A percentile compares a stretch with the other conserved stretches of the same genome.
Evolutionary conservation across 2,797 vertebrate species (phyloP).

Genomic region (Centroberyx gerrardi): DNA sequence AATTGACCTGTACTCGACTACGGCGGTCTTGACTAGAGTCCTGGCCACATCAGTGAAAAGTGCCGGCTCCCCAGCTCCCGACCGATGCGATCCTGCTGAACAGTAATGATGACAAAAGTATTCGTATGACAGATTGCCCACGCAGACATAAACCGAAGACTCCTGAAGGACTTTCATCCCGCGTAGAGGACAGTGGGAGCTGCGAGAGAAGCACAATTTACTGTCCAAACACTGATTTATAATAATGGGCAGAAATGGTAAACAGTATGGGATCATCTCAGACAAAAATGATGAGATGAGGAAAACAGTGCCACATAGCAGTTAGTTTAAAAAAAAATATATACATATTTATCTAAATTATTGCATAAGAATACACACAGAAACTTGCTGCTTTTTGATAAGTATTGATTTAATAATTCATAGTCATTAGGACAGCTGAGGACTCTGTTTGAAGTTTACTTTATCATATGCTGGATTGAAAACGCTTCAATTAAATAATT

Average conservation of each 20-base stretch:
- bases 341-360: constrained; percentile 42
- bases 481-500: constrained; percentile 50
- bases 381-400: constrained; percentile 17
- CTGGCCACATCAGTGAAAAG: constrained; percentile 57
- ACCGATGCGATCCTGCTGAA: constrained; percentile 61
- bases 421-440: constrained; percentile 4
- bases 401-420: constrained; percentile 18
- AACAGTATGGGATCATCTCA: constrained; percentile 62
- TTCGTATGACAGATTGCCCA: constrained; percentile 54
- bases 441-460: constrained; percentile 12
- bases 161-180: constrained; percentile 67
- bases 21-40: not conserved
- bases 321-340: constrained; percentile 21
- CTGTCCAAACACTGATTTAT: constrained; percentile 66
- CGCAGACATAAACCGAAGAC: constrained; percentile 38
- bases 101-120: constrained; percentile 73
- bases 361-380: constrained; percentile 33
- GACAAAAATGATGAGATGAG: constrained; percentile 45
- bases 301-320: constrained; percentile 26
- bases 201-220: constrained; percentile 54
- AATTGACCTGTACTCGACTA: constrained; percentile 31
- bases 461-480: constrained; percentile 18
- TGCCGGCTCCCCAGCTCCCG: constrained; percentile 44
- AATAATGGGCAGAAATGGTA: constrained; percentile 65
- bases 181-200: constrained; percentile 59